Evolutionary conservation across 1,140 invertebrate genomes (phyloP).

Genomic region (Pygmarrhopalites habei): DNA sequence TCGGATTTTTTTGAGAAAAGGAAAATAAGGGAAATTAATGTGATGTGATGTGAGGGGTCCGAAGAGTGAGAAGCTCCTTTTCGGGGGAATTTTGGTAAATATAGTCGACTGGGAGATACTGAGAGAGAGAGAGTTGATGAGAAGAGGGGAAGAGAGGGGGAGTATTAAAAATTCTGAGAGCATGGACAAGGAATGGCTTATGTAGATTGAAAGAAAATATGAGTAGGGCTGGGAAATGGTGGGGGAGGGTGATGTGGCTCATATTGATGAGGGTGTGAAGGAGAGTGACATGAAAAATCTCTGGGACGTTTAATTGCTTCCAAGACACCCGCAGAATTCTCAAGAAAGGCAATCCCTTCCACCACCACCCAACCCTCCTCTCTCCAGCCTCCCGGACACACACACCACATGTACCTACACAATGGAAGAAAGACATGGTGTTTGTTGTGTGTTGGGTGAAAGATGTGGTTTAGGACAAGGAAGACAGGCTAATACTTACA

Average conservation of each 20-base stretch:
- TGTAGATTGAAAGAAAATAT: slow-evolving; percentile 41
- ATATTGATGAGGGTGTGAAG: slow-evolving; percentile 36
- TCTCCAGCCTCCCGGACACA: neutral
- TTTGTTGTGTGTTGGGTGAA: too few relatives aligned
- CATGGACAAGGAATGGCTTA: slow-evolving; percentile 36
- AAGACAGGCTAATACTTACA: too few relatives aligned
- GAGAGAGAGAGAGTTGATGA: too few relatives aligned
- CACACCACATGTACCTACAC: neutral
- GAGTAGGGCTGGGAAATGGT: slow-evolving; percentile 32
- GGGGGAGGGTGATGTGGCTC: slow-evolving; percentile 32
- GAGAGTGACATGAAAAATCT: slow-evolving; percentile 40
- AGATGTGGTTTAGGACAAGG: neutral
- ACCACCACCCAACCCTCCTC: neutral
- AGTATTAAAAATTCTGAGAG: slow-evolving; percentile 38
- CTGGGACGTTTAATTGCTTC: slow-evolving; percentile 40
- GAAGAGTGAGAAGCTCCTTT: too few relatives aligned
- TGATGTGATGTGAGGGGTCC: too few relatives aligned
- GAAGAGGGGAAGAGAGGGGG: neutral
- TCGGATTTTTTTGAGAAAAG: too few relatives aligned
- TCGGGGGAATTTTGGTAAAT: too few relatives aligned
- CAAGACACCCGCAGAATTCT: slow-evolving; percentile 38
- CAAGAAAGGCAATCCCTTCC: slow-evolving; percentile 20
- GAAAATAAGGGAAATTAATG: too few relatives aligned
- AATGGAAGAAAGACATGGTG: too few relatives aligned
- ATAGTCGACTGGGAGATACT: too few relatives aligned